Base-by-base conservation (phyloP, 2,797 vertebrate species). In the Arnoldichthys spilopterus region DNA sequence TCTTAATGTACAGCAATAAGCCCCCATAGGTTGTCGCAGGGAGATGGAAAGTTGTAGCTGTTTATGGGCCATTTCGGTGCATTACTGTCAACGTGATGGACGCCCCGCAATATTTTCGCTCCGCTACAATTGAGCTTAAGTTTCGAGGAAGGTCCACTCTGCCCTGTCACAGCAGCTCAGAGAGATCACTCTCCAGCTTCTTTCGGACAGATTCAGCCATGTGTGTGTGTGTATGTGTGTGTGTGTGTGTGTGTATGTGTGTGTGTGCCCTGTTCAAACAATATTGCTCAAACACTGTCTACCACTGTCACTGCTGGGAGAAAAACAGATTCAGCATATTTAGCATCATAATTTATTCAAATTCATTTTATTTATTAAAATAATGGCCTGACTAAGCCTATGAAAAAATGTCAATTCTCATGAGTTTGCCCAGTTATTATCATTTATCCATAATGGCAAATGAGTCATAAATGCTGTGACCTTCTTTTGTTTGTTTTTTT, bases 21-120 rank as follows among this genome's bases (percentile, higher is more conserved):
- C 87, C 85, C 40, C 84, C 90, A 88, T 87, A 89, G 91, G 90
- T 93, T 92, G 92, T 92, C 91, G 88, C 76, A 43, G 85, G 83
- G 86, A 91, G 92, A 92, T 89, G 90, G 92, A 91, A 88, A 90
- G 92, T 92, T 92, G 91, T 90, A 90, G 87, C 90, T 91, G 90
- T 93, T 93, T 91, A 93, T 92, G 87, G 91, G 86, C 92, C 92
- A 91, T 92, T 94, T 92, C 88, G 85, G 91, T 91, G 91, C 91
- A 93, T 94, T 93, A 93, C 92, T 94, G 92, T 94, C 92, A 94
- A 91, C 91, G 91, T 93, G 93, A 94, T 94, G 88, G 90, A 93
- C 92, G 90, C 91, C 82, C 82, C 71, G 86, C 88, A 88, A 89
- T 87, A 92, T 90, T 90, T 90, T 64, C 61, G 43, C 88, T 90